These are phyloP conservation scores for Anthoptus insignis DNA, from an alignment of 2,888 invertebrate species.

Conservation along the genomic window DNA sequence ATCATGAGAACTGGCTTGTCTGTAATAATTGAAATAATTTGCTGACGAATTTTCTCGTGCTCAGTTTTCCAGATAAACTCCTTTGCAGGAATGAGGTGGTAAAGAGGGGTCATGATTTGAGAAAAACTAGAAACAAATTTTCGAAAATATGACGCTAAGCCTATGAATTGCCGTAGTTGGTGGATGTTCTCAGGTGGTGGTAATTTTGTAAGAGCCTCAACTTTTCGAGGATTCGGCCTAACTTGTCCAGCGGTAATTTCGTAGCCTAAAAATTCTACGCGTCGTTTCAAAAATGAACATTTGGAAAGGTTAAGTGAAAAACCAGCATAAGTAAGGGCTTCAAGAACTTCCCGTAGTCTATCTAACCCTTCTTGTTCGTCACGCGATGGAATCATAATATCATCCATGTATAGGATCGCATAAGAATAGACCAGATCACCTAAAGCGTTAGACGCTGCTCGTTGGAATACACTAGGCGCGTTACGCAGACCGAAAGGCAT, in stretches of 20 bases:
- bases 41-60: conserved; percentile 10
- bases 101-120: neutral
- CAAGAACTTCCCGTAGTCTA: conserved; percentile 7
- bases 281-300: conserved; percentile 45
- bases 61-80: neutral
- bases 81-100: neutral
- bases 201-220: conserved; percentile 40
- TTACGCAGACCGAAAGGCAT: neutral
- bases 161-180: conserved; percentile 50
- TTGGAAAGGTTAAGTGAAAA: conserved; percentile 48
- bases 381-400: conserved; percentile 26
- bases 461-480: conserved; percentile 5
- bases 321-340: neutral
- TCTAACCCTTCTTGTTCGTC: conserved; percentile 31
- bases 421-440: conserved; percentile 2
- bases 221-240: conserved; percentile 47
- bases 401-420: conserved; percentile 12
- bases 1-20: conserved; percentile 42
- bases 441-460: neutral
- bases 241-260: conserved; percentile 43
- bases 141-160: conserved; percentile 34
- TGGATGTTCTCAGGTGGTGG: conserved; percentile 42
- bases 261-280: conserved; percentile 47
- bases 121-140: neutral
- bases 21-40: conserved; percentile 43